A percentile compares a stretch with the other conserved stretches of the same genome.
Evolutionary conservation across 2,797 vertebrate species (phyloP).

Genomic region (Picus viridis): DNA sequence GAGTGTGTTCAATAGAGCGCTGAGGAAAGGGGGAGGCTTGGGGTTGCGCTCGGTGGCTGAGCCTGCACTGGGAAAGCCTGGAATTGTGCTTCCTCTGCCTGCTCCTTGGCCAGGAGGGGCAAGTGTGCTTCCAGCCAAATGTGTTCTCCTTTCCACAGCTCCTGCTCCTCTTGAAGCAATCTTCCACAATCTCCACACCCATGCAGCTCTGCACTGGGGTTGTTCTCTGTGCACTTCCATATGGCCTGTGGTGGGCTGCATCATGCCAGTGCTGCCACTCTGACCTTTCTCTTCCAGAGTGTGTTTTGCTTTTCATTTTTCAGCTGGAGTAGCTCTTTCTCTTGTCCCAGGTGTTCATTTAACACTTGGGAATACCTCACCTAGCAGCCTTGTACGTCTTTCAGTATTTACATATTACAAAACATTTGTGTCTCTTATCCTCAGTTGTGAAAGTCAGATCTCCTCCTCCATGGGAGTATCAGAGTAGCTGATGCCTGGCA

Average conservation of each 20-base stretch:
- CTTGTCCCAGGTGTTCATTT: background rate
- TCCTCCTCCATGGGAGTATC: background rate
- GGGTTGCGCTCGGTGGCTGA: background rate
- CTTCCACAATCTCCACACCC: rapidly evolving
- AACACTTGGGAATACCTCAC: background rate
- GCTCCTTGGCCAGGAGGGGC: background rate
- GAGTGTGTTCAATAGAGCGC: slow-evolving; percentile 56
- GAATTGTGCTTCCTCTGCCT: slow-evolving; percentile 32
- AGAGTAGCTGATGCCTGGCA: background rate
- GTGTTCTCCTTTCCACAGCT: background rate
- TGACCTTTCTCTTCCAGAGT: background rate
- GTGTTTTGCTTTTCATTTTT: background rate
- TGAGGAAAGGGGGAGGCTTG: slow-evolving; percentile 38
- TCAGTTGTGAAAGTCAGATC: background rate
- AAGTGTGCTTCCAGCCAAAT: background rate
- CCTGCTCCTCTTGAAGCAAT: background rate
- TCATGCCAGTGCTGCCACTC: background rate
- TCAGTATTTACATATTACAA: background rate
- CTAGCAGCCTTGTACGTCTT: background rate
- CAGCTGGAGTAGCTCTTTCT: background rate
- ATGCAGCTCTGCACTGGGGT: rapidly evolving
- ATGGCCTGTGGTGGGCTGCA: rapidly evolving
- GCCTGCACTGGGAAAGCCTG: background rate
- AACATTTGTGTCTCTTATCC: background rate
- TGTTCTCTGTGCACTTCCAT: background rate